Evolutionary conservation across 2,797 vertebrate genomes (phyloP).

Genomic region (Notamacropus eugenii): DNA sequence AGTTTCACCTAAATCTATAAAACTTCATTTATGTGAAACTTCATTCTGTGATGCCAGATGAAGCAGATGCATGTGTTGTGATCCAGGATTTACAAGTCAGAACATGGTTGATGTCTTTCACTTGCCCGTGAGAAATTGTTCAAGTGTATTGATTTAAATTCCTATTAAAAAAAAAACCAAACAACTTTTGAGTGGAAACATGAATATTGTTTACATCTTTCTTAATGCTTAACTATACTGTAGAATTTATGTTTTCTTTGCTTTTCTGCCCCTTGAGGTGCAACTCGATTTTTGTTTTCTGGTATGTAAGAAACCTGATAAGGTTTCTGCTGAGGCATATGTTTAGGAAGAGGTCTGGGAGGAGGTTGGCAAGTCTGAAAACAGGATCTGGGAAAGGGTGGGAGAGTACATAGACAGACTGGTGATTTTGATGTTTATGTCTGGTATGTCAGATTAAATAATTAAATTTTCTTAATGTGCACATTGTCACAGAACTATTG

Average conservation of each 20-base stretch:
- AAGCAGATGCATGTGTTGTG: not conserved
- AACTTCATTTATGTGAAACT: conserved; percentile 1
- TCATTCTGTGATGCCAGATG: not conserved
- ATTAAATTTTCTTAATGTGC: conserved; percentile 40
- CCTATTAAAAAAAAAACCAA: not conserved
- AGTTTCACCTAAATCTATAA: not conserved
- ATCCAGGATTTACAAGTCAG: conserved; percentile 12
- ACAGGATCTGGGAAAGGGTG: not conserved
- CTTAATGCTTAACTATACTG: conserved; percentile 26
- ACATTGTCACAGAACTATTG: conserved; percentile 41
- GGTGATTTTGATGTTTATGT: conserved; percentile 34
- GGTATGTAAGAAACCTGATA: not conserved
- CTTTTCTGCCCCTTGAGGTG: conserved; percentile 28
- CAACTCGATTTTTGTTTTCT: conserved; percentile 54
- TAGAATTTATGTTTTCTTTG: conserved; percentile 40
- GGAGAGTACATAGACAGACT: not conserved
- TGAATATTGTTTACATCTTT: conserved; percentile 51
- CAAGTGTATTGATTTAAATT: conserved; percentile 41
- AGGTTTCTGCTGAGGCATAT: conserved; percentile 28
- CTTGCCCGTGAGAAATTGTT: conserved; percentile 55
- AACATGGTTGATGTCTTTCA: conserved; percentile 50
- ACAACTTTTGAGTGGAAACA: conserved; percentile 30
- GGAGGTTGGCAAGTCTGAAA: conserved; percentile 40
- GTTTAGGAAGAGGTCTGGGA: conserved; percentile 26
- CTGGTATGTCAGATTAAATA: conserved; percentile 35